Conservation (phyloP, 2,797 vertebrate species). For the Myripristis murdjan region DNA sequence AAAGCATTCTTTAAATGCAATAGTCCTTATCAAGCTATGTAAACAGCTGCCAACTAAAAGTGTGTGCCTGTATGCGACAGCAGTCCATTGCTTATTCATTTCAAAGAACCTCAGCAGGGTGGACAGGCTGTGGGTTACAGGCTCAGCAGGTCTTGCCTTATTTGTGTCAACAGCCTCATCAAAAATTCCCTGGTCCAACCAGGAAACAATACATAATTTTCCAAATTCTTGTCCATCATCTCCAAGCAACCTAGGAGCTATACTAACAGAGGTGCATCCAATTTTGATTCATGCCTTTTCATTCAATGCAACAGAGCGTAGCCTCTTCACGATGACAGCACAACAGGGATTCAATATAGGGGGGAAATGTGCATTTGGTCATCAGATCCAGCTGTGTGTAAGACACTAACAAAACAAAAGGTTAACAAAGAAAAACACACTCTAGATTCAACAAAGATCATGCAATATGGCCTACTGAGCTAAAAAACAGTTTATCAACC, state of each 20-base stretch:
- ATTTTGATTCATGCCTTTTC: conserved; percentile 40
- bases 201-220: not conserved
- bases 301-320: conserved; percentile 61
- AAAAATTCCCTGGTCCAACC: not conserved
- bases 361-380: conserved; percentile 84
- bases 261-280: not conserved
- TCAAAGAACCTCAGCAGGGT: not conserved
- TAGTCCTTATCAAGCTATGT: conserved; percentile 1
- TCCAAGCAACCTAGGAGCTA: not conserved
- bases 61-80: conserved; percentile 18
- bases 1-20: conserved; percentile 16
- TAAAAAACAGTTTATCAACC: conserved; percentile 75
- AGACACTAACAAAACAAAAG: conserved; percentile 84
- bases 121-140: not conserved
- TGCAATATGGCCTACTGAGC: conserved; percentile 75
- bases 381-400: conserved; percentile 70
- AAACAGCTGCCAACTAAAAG: conserved; percentile 1
- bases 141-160: not conserved
- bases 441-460: conserved; percentile 79
- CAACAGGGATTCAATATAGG: conserved; percentile 18
- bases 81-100: not conserved
- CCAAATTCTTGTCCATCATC: not conserved
- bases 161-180: not conserved
- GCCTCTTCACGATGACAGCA: conserved; percentile 21
- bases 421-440: conserved; percentile 82